Percentiles rank a stretch among this genome's conserved stretches.
Evolutionary conservation across 2,888 invertebrate genomes (phyloP).

Genomic region (Macaria liturata): DNA sequence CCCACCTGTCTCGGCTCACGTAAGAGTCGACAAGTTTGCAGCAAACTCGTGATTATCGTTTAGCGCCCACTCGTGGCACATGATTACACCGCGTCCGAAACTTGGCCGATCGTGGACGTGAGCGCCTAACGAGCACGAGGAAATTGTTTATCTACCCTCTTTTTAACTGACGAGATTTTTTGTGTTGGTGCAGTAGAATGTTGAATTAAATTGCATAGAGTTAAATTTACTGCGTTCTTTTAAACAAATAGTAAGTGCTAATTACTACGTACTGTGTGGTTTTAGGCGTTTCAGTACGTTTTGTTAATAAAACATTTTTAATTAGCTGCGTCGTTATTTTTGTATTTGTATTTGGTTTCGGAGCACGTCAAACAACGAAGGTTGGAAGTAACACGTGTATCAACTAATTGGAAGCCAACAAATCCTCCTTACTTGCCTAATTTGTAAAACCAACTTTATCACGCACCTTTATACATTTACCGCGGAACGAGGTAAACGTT

Average conservation of each 20-base stretch:
- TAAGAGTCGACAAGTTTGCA: constrained; percentile 46
- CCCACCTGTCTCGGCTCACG: constrained; percentile 53
- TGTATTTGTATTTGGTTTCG: no score
- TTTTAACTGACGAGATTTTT: no score
- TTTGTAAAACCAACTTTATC: constrained; percentile 8
- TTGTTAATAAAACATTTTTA: no score
- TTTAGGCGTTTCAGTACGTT: no score
- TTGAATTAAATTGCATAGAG: no score
- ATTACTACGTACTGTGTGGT: no score
- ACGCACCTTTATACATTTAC: constrained; percentile 14
- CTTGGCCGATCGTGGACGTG: constrained; percentile 46
- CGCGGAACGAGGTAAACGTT: constrained; percentile 15
- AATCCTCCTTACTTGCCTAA: constrained; percentile 5
- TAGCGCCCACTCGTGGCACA: constrained; percentile 34
- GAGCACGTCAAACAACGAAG: no score
- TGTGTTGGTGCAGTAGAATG: no score
- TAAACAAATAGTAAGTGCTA: no score
- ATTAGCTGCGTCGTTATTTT: no score
- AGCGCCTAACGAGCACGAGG: constrained; percentile 47
- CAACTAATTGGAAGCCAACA: constrained; percentile 3
- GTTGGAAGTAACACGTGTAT: not conserved
- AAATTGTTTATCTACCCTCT: constrained; percentile 43
- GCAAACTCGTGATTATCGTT: constrained; percentile 46
- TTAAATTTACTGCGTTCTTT: no score
- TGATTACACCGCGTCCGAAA: constrained; percentile 38